Percentiles rank a stretch among this genome's conserved stretches.
Conservation (phyloP, 2,113 vertebrate genomes). For the Carassius gibelio region DNA sequence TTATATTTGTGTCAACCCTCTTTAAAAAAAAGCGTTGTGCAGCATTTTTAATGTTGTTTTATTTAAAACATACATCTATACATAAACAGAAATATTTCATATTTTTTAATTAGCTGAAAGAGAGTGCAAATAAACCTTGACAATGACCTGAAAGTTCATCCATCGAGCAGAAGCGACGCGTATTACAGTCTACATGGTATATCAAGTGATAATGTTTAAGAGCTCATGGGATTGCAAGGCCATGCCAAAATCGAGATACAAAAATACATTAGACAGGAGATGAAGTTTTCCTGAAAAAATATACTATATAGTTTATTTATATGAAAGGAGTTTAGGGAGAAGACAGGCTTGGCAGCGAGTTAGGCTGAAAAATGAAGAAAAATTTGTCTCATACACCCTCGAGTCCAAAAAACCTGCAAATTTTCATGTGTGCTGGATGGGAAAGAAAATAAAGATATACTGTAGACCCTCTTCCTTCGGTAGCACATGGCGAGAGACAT, state of each 20-base stretch:
- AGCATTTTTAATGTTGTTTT: constrained; percentile 8
- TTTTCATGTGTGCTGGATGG: constrained; percentile 20
- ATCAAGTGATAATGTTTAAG: constrained; percentile 50
- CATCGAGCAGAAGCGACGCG: background rate
- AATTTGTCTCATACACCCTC: constrained; percentile 17
- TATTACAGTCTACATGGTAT: constrained; percentile 25
- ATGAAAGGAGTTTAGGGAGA: constrained; percentile 35
- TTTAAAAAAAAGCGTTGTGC: background rate
- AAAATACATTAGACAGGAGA: constrained; percentile 53
- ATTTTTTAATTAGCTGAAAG: background rate
- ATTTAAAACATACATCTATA: background rate
- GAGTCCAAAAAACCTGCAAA: constrained; percentile 17
- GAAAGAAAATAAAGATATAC: constrained; percentile 47
- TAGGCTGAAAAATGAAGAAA: constrained; percentile 37
- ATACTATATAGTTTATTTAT: constrained; percentile 56
- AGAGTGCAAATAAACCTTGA: constrained; percentile 1
- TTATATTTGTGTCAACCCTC: background rate
- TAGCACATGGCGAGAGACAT: constrained; percentile 5
- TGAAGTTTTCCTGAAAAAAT: constrained; percentile 51
- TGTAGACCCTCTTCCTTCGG: constrained; percentile 35
- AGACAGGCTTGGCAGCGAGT: constrained; percentile 30
- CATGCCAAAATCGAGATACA: constrained; percentile 44
- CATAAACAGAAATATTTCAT: background rate
- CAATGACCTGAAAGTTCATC: background rate
- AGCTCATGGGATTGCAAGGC: constrained; percentile 26